Conservation (phyloP, 2,888 invertebrate species). For the Brachylomia viminalis region DNA sequence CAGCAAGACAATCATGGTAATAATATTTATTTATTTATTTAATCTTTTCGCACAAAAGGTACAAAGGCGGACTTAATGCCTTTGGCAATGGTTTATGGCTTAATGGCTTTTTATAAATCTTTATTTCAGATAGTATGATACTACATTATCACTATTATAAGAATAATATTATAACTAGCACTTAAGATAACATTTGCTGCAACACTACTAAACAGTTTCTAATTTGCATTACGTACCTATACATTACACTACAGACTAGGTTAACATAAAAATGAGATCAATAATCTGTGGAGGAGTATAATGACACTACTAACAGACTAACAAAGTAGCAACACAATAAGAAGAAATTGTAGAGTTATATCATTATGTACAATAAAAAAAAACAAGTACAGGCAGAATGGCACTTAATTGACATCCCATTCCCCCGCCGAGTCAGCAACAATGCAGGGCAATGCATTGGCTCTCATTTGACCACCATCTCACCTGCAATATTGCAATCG, state of each 20-base stretch:
- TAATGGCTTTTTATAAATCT: too few relatives aligned
- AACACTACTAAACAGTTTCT: not conserved
- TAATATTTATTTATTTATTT: too few relatives aligned
- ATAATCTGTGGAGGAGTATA: not conserved
- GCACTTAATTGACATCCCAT: not conserved
- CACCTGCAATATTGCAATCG: not conserved
- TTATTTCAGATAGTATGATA: too few relatives aligned
- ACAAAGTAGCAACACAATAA: not conserved
- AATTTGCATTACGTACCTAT: not conserved
- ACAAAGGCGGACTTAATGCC: too few relatives aligned
- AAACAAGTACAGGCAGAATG: not conserved
- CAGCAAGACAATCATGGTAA: not conserved
- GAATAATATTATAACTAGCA: not conserved
- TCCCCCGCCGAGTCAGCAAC: not conserved
- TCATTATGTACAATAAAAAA: too few relatives aligned
- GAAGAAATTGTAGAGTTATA: too few relatives aligned
- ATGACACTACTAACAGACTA: not conserved
- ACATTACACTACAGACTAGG: not conserved
- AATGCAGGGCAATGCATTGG: not conserved
- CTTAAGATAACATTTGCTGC: not conserved
- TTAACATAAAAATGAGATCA: not conserved
- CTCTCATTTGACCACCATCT: not conserved
- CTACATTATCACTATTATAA: not conserved
- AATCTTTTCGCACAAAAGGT: too few relatives aligned
- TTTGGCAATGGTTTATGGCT: too few relatives aligned